Conservation (phyloP, 2,888 invertebrate genomes). For the Nymphalis c-album region DNA sequence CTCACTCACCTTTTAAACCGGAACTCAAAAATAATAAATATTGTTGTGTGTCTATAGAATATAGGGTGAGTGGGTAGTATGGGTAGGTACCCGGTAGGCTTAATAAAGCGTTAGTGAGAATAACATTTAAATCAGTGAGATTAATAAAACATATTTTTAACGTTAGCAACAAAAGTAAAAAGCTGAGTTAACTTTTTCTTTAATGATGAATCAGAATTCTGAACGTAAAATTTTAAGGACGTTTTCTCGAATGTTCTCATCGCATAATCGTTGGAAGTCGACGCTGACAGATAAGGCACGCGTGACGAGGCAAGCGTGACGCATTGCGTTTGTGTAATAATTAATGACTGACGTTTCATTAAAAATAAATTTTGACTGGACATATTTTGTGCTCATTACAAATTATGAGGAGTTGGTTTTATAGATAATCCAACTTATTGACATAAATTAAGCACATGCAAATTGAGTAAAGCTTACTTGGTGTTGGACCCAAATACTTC, state of each 20-base stretch:
- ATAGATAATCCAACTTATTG: too few species aligned
- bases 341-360: slow-evolving; percentile 4
- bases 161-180: too few species aligned
- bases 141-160: too few species aligned
- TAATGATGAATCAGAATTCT: not conserved
- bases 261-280: not conserved
- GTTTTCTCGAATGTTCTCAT: not conserved
- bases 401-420: not conserved
- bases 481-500: too few species aligned
- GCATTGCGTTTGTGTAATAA: slow-evolving; percentile 6
- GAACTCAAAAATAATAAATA: not conserved
- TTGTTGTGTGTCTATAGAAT: not conserved
- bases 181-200: not conserved
- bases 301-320: slow-evolving; percentile 4
- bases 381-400: not conserved
- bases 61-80: not conserved
- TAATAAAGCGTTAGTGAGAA: too few species aligned
- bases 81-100: too few species aligned
- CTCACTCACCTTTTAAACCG: too few species aligned
- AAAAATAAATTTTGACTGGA: not conserved
- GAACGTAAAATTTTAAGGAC: not conserved
- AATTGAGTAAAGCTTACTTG: too few species aligned
- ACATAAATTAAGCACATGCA: too few species aligned
- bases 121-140: too few species aligned
- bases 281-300: slow-evolving; percentile 4